phyloP scores from a whole-genome alignment of 2,113 vertebrate genomes.

The Craseonycteris thonglongyai region DNA sequence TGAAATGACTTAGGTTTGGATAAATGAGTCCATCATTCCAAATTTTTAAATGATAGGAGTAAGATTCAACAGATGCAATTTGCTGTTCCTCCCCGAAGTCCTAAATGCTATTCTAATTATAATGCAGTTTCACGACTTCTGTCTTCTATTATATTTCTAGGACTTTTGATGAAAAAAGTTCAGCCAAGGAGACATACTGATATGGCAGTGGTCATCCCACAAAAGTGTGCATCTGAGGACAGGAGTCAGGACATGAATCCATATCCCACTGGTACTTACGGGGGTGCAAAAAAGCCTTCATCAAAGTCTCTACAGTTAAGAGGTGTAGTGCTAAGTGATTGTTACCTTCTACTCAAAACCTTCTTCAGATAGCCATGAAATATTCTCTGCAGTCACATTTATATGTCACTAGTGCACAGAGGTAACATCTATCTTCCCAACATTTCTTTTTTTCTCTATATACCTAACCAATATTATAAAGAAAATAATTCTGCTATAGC shows the following conservation, averaged over 20 bases:
- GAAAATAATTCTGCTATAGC: background rate
- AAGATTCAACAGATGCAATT: background rate
- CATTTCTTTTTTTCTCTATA: background rate
- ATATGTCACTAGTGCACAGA: background rate
- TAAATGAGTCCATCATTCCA: background rate
- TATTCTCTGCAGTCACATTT: background rate
- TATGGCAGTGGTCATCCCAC: background rate
- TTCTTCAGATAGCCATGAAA: background rate
- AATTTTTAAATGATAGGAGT: background rate
- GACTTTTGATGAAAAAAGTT: background rate
- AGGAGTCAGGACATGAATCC: background rate
- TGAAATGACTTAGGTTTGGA: background rate
- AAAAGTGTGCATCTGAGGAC: background rate
- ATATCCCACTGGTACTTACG: fast-evolving
- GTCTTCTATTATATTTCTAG: background rate
- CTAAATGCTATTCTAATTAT: background rate
- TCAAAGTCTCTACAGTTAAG: background rate
- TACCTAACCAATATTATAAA: background rate
- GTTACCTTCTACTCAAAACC: background rate
- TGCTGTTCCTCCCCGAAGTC: background rate
- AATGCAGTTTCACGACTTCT: background rate
- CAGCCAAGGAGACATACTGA: background rate
- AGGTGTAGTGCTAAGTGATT: background rate
- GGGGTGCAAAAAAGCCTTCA: background rate
- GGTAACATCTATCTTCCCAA: background rate